A percentile compares a stretch with the other conserved stretches of the same genome.
These are phyloP conservation scores for Sycobia sp. DNA, from an alignment of 1,140 invertebrate genomes.

Conservation along the genomic window DNA sequence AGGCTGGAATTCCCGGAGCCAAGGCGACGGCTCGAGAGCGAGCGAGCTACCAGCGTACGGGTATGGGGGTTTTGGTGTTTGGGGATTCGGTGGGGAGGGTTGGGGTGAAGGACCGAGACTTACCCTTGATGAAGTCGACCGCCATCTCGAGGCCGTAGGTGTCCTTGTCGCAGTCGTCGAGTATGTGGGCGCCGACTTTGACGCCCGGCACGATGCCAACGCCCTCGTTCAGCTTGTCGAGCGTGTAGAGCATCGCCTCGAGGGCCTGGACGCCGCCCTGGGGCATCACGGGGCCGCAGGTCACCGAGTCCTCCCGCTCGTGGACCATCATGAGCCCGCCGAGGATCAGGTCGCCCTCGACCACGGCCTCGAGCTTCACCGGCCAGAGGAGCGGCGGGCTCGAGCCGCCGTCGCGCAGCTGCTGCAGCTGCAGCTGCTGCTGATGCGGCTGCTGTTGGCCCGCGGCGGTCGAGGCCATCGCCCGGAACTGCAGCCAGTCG, in stretches of 20 bases:
- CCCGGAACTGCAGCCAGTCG: conserved; percentile 38
- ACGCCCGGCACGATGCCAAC: conserved; percentile 73
- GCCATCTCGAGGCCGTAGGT: conserved; percentile 96
- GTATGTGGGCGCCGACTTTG: conserved; percentile 84
- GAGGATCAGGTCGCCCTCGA: conserved; percentile 83
- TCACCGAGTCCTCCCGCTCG: conserved; percentile 80
- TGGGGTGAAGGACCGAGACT: conserved; percentile 54
- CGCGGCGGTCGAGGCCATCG: conserved; percentile 20
- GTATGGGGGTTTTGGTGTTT: no score
- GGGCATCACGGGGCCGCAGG: conserved; percentile 91
- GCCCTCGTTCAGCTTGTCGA: conserved; percentile 79
- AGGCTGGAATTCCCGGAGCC: no score
- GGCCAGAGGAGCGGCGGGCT: conserved; percentile 70
- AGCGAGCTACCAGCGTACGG: no score
- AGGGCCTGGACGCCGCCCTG: conserved; percentile 91
- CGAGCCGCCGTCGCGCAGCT: neutral
- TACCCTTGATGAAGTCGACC: conserved; percentile 97
- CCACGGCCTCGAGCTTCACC: conserved; percentile 81
- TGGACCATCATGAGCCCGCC: conserved; percentile 96
- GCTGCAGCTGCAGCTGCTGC: no score
- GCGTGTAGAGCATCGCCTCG: conserved; percentile 90
- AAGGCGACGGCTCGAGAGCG: no score
- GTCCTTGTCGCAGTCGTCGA: conserved; percentile 96
- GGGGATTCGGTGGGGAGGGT: no score
- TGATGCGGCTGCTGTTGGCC: no score